Percentiles rank a stretch among this genome's conserved stretches.
phyloP scores from a whole-genome alignment of 2,113 vertebrate genomes.

The Clarias magur region DNA sequence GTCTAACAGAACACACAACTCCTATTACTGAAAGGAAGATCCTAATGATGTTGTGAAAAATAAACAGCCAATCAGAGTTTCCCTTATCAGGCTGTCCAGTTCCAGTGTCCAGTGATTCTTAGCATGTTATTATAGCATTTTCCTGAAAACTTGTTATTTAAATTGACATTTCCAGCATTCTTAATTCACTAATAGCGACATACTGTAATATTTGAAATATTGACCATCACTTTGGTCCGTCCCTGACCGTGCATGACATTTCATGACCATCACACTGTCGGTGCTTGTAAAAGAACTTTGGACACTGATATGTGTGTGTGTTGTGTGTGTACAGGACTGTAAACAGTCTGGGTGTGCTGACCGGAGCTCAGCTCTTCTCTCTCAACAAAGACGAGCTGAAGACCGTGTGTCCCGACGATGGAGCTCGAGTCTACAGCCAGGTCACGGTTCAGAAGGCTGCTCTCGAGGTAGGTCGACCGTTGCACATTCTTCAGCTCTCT shows the following conservation, averaged over 20 bases:
- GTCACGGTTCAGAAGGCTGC: constrained; percentile 92
- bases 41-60: too few species aligned
- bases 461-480: constrained; percentile 80
- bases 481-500: not conserved
- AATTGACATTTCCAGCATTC: too few species aligned
- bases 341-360: constrained; percentile 90
- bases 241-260: not conserved
- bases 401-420: constrained; percentile 90
- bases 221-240: not conserved
- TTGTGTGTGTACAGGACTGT: constrained; percentile 77
- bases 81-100: too few species aligned
- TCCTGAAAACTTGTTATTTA: too few species aligned
- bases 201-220: not conserved
- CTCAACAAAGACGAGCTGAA: constrained; percentile 96
- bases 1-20: too few species aligned
- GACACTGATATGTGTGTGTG: not conserved
- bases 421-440: constrained; percentile 90
- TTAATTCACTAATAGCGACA: too few species aligned
- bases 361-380: constrained; percentile 94
- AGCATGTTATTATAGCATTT: too few species aligned
- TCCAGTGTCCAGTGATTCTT: too few species aligned
- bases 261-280: not conserved
- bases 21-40: too few species aligned
- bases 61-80: too few species aligned
- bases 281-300: not conserved